Percentiles rank a stretch among this genome's conserved stretches.
Evolutionary conservation across 2,888 invertebrate genomes (phyloP).

Genomic region (Napeogenes sylphis): DNA sequence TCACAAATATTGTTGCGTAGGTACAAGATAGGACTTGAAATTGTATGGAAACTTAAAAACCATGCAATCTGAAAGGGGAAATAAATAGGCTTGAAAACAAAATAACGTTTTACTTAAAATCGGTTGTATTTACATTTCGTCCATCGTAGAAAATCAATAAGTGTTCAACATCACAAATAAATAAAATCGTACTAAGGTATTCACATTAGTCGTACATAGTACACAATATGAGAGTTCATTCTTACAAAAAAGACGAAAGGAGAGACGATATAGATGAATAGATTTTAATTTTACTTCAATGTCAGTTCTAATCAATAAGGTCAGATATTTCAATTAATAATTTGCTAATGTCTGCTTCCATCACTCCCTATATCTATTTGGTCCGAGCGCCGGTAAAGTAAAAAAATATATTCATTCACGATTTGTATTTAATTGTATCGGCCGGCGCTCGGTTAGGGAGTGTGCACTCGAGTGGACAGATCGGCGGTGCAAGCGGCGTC

Average conservation of each 20-base stretch:
- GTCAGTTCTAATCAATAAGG: slow-evolving; percentile 43
- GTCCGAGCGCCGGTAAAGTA: slow-evolving; percentile 41
- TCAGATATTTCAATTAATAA: slow-evolving; percentile 27
- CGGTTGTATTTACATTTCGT: slow-evolving; percentile 78
- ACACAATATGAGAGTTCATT: slow-evolving; percentile 70
- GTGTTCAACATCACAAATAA: slow-evolving; percentile 78
- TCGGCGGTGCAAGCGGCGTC: slow-evolving; percentile 26
- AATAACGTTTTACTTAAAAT: slow-evolving; percentile 77
- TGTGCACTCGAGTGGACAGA: slow-evolving; percentile 15
- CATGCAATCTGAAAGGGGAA: slow-evolving; percentile 42
- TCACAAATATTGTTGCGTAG: slow-evolving; percentile 34
- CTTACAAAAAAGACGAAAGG: slow-evolving; percentile 70
- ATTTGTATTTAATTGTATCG: slow-evolving; percentile 37
- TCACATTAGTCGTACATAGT: slow-evolving; percentile 69
- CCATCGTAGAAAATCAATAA: slow-evolving; percentile 76
- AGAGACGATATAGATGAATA: slow-evolving; percentile 65
- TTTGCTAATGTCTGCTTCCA: slow-evolving; percentile 54
- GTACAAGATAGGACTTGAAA: too few species aligned
- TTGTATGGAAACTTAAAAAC: not conserved
- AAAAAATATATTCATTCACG: slow-evolving; percentile 39
- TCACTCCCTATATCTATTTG: slow-evolving; percentile 36
- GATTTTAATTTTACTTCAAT: slow-evolving; percentile 55
- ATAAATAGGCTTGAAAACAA: slow-evolving; percentile 74
- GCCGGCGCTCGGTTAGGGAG: slow-evolving; percentile 50
- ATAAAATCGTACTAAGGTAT: slow-evolving; percentile 76